Evolutionary conservation across 2,797 vertebrate genomes (phyloP), one percentile per base, ranked within the genome.

Genomic region (Lagocephalus sceleratus): DNA sequence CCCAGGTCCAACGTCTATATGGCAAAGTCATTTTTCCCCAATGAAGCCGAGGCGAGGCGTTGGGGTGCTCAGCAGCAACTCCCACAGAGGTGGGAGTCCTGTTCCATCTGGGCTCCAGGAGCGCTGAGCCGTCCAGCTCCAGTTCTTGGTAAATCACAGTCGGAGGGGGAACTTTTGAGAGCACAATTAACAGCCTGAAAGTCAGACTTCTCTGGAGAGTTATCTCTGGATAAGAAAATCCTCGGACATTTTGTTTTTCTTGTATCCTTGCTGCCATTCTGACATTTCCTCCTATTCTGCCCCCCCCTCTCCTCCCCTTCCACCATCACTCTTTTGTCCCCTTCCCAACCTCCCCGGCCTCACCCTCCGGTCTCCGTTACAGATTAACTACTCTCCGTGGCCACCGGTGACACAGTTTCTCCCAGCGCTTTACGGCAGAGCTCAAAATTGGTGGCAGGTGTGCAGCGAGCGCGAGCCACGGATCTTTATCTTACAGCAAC

Each of bases 141-240:
- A 68, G 69, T 77, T 73, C 71, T 68, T 73, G 69, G 68, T 81
- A 84, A 85, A 84, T 81, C 78, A 85, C 72, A 52, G 50, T 54
- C 68, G 58, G 63, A 68, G 66, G 73, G 68, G 68, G 58, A 83
- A 75, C 68, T 79, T 84, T 75, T 47, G 60, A 81, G 68, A 81
- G 81, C 14, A 64, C 71, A 85, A 86, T 84, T 85, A 78, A 83
- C 76, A 78, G 79, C 80, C 85, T 81, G 78, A 81, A 84, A 76
- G 84, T 85, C 83, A 75, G 63, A 75, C 63, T 65, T 71, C 78
- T 78, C 80, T 42, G 17, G 78, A 69, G 73, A 78, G 68, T 64
- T 66, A 23, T 48, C 44, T 52, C 41, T 14, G 44, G 38, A 45
- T 17, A 58, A 60, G 60, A 49, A 64, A 68, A 53, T 63, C 77